These are phyloP conservation scores for Thalpophila matura DNA, from an alignment of 2,888 invertebrate species.

Conservation along the genomic window DNA sequence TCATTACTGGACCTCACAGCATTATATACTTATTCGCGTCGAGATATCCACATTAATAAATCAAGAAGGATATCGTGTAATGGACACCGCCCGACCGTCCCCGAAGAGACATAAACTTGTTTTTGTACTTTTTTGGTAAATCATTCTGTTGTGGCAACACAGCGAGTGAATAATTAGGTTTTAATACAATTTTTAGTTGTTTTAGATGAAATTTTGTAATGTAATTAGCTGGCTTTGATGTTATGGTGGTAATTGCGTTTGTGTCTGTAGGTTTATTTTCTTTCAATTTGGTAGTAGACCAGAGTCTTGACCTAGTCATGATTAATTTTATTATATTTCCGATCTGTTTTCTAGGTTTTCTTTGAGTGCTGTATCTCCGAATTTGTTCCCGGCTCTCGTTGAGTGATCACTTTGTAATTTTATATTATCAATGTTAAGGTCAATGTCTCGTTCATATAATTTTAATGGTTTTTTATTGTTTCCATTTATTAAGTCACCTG, in stretches of 20 bases:
- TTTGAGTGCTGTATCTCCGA: neutral
- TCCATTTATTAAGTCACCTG: neutral
- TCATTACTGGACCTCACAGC: slow-evolving; percentile 78
- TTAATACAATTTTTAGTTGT: slow-evolving; percentile 64
- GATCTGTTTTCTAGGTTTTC: neutral
- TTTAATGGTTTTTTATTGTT: neutral
- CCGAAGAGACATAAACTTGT: slow-evolving; percentile 86
- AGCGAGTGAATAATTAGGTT: slow-evolving; percentile 74
- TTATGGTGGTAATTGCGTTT: neutral
- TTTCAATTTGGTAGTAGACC: too few relatives aligned
- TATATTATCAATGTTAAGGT: too few relatives aligned
- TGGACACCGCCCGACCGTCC: slow-evolving; percentile 84
- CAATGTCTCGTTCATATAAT: too few relatives aligned
- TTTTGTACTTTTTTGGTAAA: slow-evolving; percentile 85
- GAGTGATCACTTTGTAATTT: too few relatives aligned
- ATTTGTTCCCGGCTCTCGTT: neutral
- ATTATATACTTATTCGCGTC: slow-evolving; percentile 78
- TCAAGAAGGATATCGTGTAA: slow-evolving; percentile 88
- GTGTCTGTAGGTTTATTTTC: neutral
- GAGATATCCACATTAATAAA: slow-evolving; percentile 85
- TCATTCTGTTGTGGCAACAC: slow-evolving; percentile 80
- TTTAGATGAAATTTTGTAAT: slow-evolving; percentile 18
- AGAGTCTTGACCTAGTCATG: neutral
- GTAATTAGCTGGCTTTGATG: slow-evolving; percentile 16
- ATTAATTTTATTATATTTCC: neutral